Evolutionary conservation across 2,888 invertebrate species (phyloP).

Genomic region (Myopa testacea): DNA sequence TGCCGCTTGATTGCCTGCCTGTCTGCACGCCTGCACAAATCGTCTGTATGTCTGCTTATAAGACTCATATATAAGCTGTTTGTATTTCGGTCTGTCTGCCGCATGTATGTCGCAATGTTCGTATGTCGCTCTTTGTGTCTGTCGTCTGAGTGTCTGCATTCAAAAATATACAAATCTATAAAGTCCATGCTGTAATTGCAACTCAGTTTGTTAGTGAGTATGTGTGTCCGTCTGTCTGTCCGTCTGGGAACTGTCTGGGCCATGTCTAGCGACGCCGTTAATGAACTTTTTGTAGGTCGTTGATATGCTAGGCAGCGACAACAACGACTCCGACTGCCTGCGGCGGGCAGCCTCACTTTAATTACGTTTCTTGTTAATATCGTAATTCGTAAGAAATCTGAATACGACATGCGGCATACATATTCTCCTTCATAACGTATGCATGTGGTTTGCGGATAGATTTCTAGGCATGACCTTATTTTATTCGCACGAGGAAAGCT

Average conservation of each 20-base stretch:
- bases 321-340: constrained; percentile 45
- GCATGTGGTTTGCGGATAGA: too few relatives aligned
- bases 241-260: constrained; percentile 68
- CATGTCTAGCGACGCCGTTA: constrained; percentile 68
- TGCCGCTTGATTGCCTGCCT: constrained; percentile 1
- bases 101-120: background rate
- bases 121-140: constrained; percentile 11
- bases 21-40: constrained; percentile 6
- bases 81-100: constrained; percentile 4
- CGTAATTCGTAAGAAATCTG: background rate
- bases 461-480: too few relatives aligned
- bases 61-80: background rate
- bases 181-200: constrained; percentile 41
- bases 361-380: background rate
- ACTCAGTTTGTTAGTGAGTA: constrained; percentile 42
- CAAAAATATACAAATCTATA: constrained; percentile 38
- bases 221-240: constrained; percentile 52
- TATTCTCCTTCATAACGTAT: too few relatives aligned
- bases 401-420: background rate
- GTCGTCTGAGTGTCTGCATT: constrained; percentile 47
- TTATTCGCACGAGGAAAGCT: too few relatives aligned
- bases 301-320: constrained; percentile 55
- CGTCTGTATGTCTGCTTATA: constrained; percentile 2
- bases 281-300: constrained; percentile 69
- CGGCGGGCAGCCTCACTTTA: constrained; percentile 4